These are phyloP conservation scores for Aleiodes leptofemur DNA, from an alignment of 2,888 invertebrate species.

Conservation along the genomic window DNA sequence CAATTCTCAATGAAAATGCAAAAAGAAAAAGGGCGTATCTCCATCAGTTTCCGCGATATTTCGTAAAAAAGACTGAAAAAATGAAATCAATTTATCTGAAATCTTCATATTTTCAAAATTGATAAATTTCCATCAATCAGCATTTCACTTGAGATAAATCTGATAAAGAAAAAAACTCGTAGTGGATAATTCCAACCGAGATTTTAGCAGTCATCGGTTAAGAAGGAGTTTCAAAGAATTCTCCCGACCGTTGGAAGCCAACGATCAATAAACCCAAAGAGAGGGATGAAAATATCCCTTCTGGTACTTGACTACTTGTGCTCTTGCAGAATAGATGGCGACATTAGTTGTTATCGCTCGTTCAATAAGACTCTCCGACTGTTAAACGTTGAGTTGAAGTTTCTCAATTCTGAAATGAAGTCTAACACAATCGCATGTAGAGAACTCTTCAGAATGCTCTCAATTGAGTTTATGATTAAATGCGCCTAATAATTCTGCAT, in stretches of 20 bases:
- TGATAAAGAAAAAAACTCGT: neutral
- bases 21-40: too few species aligned
- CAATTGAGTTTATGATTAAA: too few species aligned
- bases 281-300: slow-evolving; percentile 43
- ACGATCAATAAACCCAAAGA: slow-evolving; percentile 53
- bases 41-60: too few species aligned
- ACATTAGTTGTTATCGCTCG: slow-evolving; percentile 14
- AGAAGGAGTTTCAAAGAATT: slow-evolving; percentile 59
- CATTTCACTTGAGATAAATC: neutral
- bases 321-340: slow-evolving; percentile 51
- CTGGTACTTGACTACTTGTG: slow-evolving; percentile 24
- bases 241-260: slow-evolving; percentile 31
- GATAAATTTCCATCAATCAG: too few species aligned
- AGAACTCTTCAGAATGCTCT: too few species aligned
- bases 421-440: too few species aligned
- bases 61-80: too few species aligned
- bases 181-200: neutral
- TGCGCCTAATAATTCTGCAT: too few species aligned
- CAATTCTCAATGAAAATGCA: too few species aligned
- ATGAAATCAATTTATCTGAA: too few species aligned
- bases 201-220: slow-evolving; percentile 66
- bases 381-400: neutral
- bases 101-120: too few species aligned
- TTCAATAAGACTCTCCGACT: neutral
- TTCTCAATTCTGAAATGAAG: neutral